These are phyloP conservation scores for Zeuzera pyrina DNA, from an alignment of 2,888 invertebrate genomes.

Conservation along the genomic window DNA sequence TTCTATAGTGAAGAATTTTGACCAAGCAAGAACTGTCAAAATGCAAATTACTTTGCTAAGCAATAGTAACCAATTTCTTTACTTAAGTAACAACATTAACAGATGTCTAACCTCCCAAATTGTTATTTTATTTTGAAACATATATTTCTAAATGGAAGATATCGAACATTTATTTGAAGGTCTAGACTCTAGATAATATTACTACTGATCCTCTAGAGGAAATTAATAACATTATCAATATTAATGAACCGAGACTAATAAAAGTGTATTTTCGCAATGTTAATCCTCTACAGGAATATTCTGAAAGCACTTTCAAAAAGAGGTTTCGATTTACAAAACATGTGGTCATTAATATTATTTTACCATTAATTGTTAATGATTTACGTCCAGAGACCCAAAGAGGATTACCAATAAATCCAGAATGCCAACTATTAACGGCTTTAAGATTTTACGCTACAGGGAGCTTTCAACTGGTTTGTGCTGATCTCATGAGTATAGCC, in stretches of 20 bases:
- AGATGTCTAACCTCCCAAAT: too few relatives aligned
- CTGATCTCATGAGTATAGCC: conserved; percentile 6
- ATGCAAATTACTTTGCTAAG: too few relatives aligned
- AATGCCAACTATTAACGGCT: conserved; percentile 6
- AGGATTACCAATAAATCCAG: neutral
- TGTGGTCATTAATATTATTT: neutral
- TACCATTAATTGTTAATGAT: neutral
- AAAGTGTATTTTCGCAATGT: neutral
- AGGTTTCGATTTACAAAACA: neutral
- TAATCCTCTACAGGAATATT: neutral
- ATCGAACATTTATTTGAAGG: neutral
- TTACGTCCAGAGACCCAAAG: neutral
- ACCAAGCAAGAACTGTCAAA: too few relatives aligned
- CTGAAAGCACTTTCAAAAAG: neutral
- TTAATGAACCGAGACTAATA: neutral
- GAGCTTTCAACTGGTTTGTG: conserved; percentile 6
- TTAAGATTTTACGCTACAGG: conserved; percentile 14
- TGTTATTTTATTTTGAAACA: too few relatives aligned
- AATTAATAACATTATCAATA: neutral
- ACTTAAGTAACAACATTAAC: too few relatives aligned
- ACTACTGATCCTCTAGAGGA: neutral
- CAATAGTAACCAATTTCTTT: too few relatives aligned
- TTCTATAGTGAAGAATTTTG: too few relatives aligned
- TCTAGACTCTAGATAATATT: neutral
- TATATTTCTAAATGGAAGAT: too few relatives aligned